Conservation (phyloP, 2,797 vertebrate species). For the Manis javanica region DNA sequence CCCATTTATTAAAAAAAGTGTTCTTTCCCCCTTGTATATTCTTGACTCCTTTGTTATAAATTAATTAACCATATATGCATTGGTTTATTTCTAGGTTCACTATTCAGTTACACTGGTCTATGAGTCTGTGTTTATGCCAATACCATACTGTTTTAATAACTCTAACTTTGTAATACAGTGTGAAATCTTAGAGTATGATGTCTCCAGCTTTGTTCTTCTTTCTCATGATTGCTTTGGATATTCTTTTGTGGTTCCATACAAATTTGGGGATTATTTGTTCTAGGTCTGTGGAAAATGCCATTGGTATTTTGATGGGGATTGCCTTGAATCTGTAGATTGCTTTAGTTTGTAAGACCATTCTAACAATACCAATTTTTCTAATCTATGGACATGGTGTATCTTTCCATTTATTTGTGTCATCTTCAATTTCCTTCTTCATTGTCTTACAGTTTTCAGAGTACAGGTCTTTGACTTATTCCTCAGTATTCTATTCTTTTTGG, state of each 20-base stretch:
- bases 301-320: background rate
- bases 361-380: background rate
- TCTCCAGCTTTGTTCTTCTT: background rate
- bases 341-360: background rate
- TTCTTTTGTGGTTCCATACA: background rate
- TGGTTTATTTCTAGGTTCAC: background rate
- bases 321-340: background rate
- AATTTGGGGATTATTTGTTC: background rate
- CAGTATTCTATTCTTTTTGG: background rate
- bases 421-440: background rate
- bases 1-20: background rate
- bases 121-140: background rate
- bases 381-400: background rate
- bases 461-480: background rate
- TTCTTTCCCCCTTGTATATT: background rate
- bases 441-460: background rate
- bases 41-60: background rate
- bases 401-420: background rate
- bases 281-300: background rate
- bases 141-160: background rate
- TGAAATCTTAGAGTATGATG: background rate
- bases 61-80: background rate
- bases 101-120: background rate
- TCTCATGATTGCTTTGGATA: background rate
- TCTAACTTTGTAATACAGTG: background rate